Percentiles rank a stretch among this genome's conserved stretches.
phyloP scores from a whole-genome alignment of 2,113 vertebrate species.

The Geothlypis trichas region DNA sequence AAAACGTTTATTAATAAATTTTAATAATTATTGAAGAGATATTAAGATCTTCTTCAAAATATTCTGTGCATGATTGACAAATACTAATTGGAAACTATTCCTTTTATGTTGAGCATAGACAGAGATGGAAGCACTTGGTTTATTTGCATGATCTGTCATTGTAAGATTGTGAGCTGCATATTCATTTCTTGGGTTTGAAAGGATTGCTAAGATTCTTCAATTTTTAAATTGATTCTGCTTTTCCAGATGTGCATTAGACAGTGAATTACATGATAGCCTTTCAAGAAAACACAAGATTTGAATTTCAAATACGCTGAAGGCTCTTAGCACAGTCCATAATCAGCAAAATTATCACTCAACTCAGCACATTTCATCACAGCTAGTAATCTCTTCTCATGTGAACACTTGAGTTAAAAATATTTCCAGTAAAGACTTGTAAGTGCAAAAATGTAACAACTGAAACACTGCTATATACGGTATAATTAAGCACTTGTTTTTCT shows the following conservation, averaged over 20 bases:
- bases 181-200: constrained; percentile 33
- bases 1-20: neutral
- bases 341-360: constrained; percentile 65
- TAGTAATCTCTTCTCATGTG: constrained; percentile 60
- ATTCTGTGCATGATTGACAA: neutral
- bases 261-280: constrained; percentile 32
- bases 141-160: constrained; percentile 36
- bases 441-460: constrained; percentile 65
- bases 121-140: neutral
- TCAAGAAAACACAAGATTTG: constrained; percentile 63
- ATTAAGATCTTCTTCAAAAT: neutral
- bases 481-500: constrained; percentile 69
- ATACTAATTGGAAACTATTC: neutral
- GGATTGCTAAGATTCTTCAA: constrained; percentile 2
- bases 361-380: constrained; percentile 61
- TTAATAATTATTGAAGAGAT: neutral
- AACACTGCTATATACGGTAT: constrained; percentile 53
- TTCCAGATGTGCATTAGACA: constrained; percentile 18
- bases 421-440: constrained; percentile 58
- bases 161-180: constrained; percentile 4
- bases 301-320: constrained; percentile 53
- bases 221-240: constrained; percentile 34
- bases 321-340: constrained; percentile 57
- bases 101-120: neutral
- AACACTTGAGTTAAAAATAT: constrained; percentile 70